Percentiles rank a stretch among this genome's conserved stretches.
phyloP scores from a whole-genome alignment of 2,888 invertebrate species.

The Caenorhabditis virilis region DNA sequence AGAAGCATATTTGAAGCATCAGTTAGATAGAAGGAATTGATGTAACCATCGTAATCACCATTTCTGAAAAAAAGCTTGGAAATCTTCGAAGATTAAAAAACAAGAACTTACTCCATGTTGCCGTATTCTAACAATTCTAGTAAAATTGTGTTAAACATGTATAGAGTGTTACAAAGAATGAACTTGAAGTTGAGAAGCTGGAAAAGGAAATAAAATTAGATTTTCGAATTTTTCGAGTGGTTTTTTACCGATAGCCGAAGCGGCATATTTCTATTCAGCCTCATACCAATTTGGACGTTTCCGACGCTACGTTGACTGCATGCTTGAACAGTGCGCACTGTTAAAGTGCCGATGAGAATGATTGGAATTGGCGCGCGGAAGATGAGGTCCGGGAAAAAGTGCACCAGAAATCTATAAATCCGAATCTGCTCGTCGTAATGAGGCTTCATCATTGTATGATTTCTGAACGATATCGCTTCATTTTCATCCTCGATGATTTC shows the following conservation, averaged over 20 bases:
- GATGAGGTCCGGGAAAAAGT: slow-evolving; percentile 64
- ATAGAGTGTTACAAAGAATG: slow-evolving; percentile 66
- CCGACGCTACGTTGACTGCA: slow-evolving; percentile 50
- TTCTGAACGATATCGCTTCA: slow-evolving; percentile 21
- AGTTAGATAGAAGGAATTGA: slow-evolving; percentile 61
- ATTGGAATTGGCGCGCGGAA: slow-evolving; percentile 67
- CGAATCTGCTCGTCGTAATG: slow-evolving; percentile 46
- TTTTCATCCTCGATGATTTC: slow-evolving; percentile 34
- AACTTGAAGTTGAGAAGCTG: slow-evolving; percentile 66
- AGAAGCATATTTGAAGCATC: slow-evolving; percentile 65
- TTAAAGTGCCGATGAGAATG: slow-evolving; percentile 61
- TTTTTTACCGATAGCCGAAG: slow-evolving; percentile 54
- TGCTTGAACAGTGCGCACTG: slow-evolving; percentile 60
- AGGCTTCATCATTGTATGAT: slow-evolving; percentile 61
- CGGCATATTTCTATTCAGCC: slow-evolving; percentile 47
- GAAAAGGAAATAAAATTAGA: slow-evolving; percentile 10
- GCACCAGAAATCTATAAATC: slow-evolving; percentile 53
- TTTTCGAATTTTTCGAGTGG: too few relatives aligned
- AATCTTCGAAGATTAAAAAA: not conserved
- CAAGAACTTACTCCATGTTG: slow-evolving; percentile 31
- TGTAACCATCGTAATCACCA: slow-evolving; percentile 46
- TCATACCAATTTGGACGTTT: slow-evolving; percentile 38
- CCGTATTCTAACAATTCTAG: slow-evolving; percentile 64
- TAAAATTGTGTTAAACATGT: slow-evolving; percentile 67
- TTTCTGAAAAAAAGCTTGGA: slow-evolving; percentile 11